Base-by-base conservation (phyloP, 2,888 invertebrate genomes). In the Amaurobius ferox region DNA sequence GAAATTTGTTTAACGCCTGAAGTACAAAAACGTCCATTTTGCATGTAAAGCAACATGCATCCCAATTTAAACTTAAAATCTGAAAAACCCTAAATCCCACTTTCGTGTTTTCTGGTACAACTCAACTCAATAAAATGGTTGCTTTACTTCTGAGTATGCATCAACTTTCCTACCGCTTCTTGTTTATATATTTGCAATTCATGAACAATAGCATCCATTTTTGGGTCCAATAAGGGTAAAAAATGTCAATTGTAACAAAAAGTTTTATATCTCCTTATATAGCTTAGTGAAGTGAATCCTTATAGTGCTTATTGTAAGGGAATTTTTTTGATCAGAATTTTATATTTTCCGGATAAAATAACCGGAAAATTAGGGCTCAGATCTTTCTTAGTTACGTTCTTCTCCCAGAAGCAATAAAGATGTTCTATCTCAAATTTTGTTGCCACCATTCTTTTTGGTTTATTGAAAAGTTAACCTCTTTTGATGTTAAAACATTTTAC, bases 191-290 rank as follows among this genome's bases (percentile, higher is more conserved):
- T 70, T 28, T 23, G 44, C 39, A 79, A 71, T 71, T 32, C 55
- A 23, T 66, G 44, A n/a, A n/a, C 79, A 29, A 29, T 77, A 30
- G 16, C 32, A 48, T 64, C 64, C 66, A 64, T 64, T 64, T 30
- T 29, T 29, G 30, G 64, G 64, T 30, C 5, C 16, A 29, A 29
- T 29, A 30, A 30, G 66, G 55, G 55, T n/a, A 67, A 35, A 79
- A 79, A 55, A 80, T 74, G 80, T 80, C 80, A 80, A 74, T 80
- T 80, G 55, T 74, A 80, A 68, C 80, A 61, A 74, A 73, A 73
- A 68, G 55, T 74, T 80, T 74, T 62, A 44, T 55, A 66, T 73
- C 74, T 39, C 39, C 48, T 68, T 68, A 40, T 66, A 67, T 68
- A 35, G 80, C 40, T 73, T 74, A 68, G 61, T 80, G 62, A 74